Conservation (phyloP, 2,113 vertebrate genomes). For the Sander lucioperca region DNA sequence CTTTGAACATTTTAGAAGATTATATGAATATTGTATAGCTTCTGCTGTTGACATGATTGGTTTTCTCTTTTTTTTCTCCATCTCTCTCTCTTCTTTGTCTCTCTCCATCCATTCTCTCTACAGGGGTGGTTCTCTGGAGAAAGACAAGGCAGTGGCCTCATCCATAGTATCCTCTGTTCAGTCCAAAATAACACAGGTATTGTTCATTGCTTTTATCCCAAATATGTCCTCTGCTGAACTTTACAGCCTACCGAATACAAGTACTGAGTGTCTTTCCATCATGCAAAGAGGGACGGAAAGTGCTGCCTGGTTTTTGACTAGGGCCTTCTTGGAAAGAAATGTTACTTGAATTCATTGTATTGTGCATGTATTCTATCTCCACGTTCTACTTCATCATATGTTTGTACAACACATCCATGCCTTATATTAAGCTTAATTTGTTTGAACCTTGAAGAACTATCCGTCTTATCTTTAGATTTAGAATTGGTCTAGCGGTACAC, state of each 20-base stretch:
- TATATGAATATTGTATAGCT: constrained; percentile 67
- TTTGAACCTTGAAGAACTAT: neutral
- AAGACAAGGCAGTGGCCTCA: constrained; percentile 94
- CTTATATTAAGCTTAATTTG: neutral
- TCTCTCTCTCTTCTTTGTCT: constrained; percentile 10
- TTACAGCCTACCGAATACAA: constrained; percentile 4
- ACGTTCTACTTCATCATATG: neutral
- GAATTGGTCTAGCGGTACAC: neutral
- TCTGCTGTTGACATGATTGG: constrained; percentile 61
- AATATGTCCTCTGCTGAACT: constrained; percentile 37
- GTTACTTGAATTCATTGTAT: constrained; percentile 4
- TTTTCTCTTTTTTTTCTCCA: constrained; percentile 26
- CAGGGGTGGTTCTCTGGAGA: constrained; percentile 95
- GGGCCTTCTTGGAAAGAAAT: constrained; percentile 23
- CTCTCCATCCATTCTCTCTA: constrained; percentile 24
- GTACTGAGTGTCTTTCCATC: constrained; percentile 43
- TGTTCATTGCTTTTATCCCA: constrained; percentile 58
- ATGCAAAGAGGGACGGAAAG: constrained; percentile 15
- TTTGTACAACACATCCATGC: neutral
- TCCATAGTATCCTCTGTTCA: constrained; percentile 97
- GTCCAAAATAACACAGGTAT: constrained; percentile 99
- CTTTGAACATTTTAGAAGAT: constrained; percentile 56
- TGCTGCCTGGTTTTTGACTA: constrained; percentile 33
- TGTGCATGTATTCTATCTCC: neutral
- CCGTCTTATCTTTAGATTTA: neutral